phyloP scores from a whole-genome alignment of 2,113 vertebrate species.

The Scatophagus argus region DNA sequence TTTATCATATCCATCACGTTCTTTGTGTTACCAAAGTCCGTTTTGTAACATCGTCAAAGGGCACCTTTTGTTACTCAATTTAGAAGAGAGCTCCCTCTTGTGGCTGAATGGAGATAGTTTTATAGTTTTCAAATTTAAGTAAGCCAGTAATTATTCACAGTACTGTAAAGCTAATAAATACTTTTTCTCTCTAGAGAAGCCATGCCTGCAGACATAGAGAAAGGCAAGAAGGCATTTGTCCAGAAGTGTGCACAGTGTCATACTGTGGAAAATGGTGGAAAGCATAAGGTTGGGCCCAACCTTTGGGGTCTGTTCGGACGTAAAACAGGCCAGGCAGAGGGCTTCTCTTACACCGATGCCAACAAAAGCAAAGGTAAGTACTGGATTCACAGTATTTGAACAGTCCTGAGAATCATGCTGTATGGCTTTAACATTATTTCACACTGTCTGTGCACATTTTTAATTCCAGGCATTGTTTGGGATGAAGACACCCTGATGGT shows the following conservation, averaged over 20 bases:
- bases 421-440: neutral
- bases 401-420: neutral
- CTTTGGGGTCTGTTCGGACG: slow-evolving; percentile 86
- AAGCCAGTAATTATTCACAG: neutral
- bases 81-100: slow-evolving; percentile 21
- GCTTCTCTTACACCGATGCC: slow-evolving; percentile 86
- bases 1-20: neutral
- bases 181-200: slow-evolving; percentile 29
- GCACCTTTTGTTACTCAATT: slow-evolving; percentile 22
- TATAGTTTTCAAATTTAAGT: too few relatives aligned
- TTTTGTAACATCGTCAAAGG: slow-evolving; percentile 24
- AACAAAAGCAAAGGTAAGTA: slow-evolving; percentile 89
- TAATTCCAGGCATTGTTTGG: slow-evolving; percentile 84
- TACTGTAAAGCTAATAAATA: neutral
- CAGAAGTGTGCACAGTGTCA: slow-evolving; percentile 89
- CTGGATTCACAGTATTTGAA: neutral
- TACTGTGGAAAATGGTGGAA: slow-evolving; percentile 85
- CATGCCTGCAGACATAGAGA: slow-evolving; percentile 82
- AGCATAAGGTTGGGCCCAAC: slow-evolving; percentile 88
- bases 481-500: slow-evolving; percentile 84
- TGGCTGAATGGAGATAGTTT: neutral
- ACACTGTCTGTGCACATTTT: neutral
- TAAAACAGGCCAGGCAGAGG: slow-evolving; percentile 85
- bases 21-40: neutral
- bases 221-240: slow-evolving; percentile 87